These are phyloP conservation scores for Formica aserva DNA, from an alignment of 2,888 invertebrate genomes.

Conservation along the genomic window DNA sequence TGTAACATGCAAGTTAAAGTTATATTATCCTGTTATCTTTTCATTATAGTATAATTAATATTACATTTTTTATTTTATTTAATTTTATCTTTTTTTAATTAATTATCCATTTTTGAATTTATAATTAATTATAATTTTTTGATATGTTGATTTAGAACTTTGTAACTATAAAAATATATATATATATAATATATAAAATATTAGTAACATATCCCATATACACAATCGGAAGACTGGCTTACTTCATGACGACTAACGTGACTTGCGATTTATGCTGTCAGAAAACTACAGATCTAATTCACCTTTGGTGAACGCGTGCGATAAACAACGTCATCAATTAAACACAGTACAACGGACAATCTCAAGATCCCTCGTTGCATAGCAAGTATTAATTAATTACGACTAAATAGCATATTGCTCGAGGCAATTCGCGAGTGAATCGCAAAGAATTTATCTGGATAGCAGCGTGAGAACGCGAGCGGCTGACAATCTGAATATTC, in stretches of 20 bases:
- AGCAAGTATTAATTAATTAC: slow-evolving; percentile 35
- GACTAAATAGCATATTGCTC: slow-evolving; percentile 14
- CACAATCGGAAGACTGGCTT: background rate
- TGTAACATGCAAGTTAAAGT: background rate
- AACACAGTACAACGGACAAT: background rate
- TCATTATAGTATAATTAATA: no score
- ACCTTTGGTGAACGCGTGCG: background rate
- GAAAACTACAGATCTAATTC: slow-evolving; percentile 18
- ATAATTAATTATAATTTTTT: no score
- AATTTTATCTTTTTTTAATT: background rate
- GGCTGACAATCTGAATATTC: slow-evolving; percentile 46
- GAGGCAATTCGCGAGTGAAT: slow-evolving; percentile 24
- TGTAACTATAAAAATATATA: no score
- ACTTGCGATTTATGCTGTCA: slow-evolving; percentile 9
- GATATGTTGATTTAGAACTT: no score
- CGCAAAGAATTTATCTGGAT: slow-evolving; percentile 45
- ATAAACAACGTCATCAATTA: slow-evolving; percentile 32
- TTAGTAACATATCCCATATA: background rate
- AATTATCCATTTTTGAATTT: no score
- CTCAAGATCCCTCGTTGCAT: slow-evolving; percentile 26
- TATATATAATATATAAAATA: background rate
- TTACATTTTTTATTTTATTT: background rate
- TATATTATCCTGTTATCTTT: background rate
- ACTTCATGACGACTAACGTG: background rate
- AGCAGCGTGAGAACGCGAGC: slow-evolving; percentile 32